These are phyloP conservation scores for Pseudomyrmex flavicornis DNA, from an alignment of 1,140 invertebrate species.

Conservation along the genomic window DNA sequence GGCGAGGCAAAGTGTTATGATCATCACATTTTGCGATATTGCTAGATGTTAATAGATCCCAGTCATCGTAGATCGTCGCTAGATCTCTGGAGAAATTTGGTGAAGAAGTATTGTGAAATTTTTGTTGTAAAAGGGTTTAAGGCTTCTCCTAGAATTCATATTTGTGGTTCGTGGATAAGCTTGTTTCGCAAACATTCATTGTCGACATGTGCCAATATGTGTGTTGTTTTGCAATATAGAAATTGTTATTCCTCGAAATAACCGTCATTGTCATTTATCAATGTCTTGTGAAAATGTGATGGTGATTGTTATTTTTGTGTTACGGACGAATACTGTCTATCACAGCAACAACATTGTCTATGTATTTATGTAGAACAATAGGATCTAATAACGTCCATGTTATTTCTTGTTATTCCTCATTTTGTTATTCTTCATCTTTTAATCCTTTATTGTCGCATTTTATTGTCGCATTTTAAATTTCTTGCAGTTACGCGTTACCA, in stretches of 20 bases:
- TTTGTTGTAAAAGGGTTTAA: not conserved
- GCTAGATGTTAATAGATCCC: conserved; percentile 15
- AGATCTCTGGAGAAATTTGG: not conserved
- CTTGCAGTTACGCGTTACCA: not conserved
- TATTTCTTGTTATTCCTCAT: not conserved
- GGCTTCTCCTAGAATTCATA: conserved; percentile 11
- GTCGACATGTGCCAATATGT: not conserved
- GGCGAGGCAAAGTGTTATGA: not conserved
- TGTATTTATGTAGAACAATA: not conserved
- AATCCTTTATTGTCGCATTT: not conserved
- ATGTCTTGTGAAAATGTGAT: conserved; percentile 24
- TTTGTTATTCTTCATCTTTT: not conserved
- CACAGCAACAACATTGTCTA: not conserved
- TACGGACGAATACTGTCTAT: not conserved
- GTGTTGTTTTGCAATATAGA: conserved; percentile 19
- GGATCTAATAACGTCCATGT: conserved; percentile 3
- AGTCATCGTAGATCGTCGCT: conserved; percentile 17
- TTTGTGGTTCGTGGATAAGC: not conserved
- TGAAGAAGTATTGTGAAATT: not conserved
- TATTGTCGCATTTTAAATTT: not conserved
- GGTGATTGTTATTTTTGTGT: conserved; percentile 19
- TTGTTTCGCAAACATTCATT: not conserved
- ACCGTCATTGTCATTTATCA: conserved; percentile 23
- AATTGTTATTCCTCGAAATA: conserved; percentile 32
- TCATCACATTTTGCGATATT: conserved; percentile 29